Percentiles rank a stretch among this genome's conserved stretches.
Conservation (phyloP, 1,140 invertebrate genomes). For the Hermetia illucens region DNA sequence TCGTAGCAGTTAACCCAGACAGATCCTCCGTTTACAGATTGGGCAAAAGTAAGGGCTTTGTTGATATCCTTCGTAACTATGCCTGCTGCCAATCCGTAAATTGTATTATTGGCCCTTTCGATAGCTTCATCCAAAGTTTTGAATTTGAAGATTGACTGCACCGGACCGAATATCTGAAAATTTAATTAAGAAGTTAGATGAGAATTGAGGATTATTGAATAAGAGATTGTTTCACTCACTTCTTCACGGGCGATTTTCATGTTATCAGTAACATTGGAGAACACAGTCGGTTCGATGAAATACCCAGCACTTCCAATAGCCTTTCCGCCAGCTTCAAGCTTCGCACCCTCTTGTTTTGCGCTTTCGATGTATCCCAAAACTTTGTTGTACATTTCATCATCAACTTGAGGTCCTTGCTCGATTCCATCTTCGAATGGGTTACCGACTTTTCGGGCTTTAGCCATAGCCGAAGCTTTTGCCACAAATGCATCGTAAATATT, state of each 20-base stretch:
- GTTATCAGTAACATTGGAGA: conserved; percentile 60
- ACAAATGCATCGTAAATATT: conserved; percentile 79
- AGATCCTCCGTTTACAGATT: conserved; percentile 63
- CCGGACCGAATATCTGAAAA: conserved; percentile 88
- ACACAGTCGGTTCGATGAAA: conserved; percentile 69
- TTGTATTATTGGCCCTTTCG: conserved; percentile 66
- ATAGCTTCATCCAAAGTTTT: conserved; percentile 73
- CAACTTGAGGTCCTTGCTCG: conserved; percentile 67
- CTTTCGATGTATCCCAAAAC: conserved; percentile 50
- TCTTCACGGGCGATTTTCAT: conserved; percentile 73
- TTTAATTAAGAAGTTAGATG: conserved; percentile 7
- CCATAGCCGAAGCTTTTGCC: conserved; percentile 47
- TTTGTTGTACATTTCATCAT: conserved; percentile 50
- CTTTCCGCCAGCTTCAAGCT: conserved; percentile 50
- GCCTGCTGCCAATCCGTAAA: conserved; percentile 73
- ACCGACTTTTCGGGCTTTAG: conserved; percentile 54
- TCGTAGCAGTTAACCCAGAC: conserved; percentile 79
- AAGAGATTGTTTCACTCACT: conserved; percentile 24
- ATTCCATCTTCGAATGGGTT: conserved; percentile 58
- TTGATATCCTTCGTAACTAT: conserved; percentile 73
- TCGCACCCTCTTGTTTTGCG: conserved; percentile 60
- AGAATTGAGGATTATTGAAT: background rate
- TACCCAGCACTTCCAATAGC: conserved; percentile 49
- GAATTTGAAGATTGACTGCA: conserved; percentile 77
- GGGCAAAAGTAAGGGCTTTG: conserved; percentile 54